Conservation (phyloP, 2,797 vertebrate species). For the Brotula barbata region DNA sequence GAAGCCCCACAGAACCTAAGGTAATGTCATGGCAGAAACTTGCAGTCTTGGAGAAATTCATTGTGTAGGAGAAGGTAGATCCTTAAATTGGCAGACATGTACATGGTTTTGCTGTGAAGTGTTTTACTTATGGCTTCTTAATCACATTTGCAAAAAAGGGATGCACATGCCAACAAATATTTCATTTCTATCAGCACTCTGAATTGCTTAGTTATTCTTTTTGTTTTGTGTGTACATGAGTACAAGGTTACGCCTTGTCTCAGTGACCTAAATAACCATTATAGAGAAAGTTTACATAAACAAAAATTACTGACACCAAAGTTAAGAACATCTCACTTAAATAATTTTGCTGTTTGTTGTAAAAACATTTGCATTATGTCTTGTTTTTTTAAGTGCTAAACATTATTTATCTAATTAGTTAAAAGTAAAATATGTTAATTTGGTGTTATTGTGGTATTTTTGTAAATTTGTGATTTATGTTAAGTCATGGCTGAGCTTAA, state of each 20-base stretch:
- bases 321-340: not conserved
- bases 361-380: too few species aligned
- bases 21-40: conserved; percentile 71
- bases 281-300: not conserved
- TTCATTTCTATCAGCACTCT: conserved; percentile 1
- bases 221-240: not conserved
- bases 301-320: not conserved
- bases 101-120: not conserved
- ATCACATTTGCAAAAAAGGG: conserved; percentile 26
- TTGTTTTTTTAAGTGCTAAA: not conserved
- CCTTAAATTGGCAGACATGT: conserved; percentile 9
- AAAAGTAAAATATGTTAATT: not conserved
- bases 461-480: conserved; percentile 21
- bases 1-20: conserved; percentile 99
- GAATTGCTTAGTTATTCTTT: conserved; percentile 3
- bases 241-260: conserved; percentile 3
- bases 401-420: not conserved
- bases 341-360: not conserved
- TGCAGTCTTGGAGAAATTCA: not conserved
- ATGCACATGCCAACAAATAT: conserved; percentile 16
- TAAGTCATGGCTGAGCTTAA: conserved; percentile 17
- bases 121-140: conserved; percentile 15
- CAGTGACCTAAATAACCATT: conserved; percentile 3
- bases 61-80: not conserved
- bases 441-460: conserved; percentile 15